Conservation (phyloP, 2,113 vertebrate genomes). For the Sciurus niger region DNA sequence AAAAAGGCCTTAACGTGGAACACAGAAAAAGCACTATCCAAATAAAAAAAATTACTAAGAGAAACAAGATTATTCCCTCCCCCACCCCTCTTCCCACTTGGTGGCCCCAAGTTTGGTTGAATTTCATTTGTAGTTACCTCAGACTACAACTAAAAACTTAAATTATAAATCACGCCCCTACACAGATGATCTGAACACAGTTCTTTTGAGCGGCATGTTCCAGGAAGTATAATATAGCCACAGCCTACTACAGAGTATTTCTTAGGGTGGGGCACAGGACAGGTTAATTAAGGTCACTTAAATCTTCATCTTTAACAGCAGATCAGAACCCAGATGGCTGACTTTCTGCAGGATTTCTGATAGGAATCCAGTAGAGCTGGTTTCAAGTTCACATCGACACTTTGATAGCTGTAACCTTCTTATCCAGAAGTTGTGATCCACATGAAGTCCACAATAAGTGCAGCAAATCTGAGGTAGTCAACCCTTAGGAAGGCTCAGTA, state of each 20-base stretch:
- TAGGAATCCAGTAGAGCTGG: constrained; percentile 91
- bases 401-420: too few species aligned
- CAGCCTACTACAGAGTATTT: constrained; percentile 87
- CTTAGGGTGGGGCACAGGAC: constrained; percentile 88
- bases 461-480: too few species aligned
- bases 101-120: too few species aligned
- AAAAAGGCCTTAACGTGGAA: constrained; percentile 81
- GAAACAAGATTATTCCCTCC: constrained; percentile 70
- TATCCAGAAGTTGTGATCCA: too few species aligned
- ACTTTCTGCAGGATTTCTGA: constrained; percentile 90
- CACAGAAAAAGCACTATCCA: constrained; percentile 75
- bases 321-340: constrained; percentile 92
- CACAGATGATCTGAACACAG: constrained; percentile 86
- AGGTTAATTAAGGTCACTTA: constrained; percentile 97
- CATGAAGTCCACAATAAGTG: too few species aligned
- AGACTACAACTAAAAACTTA: constrained; percentile 86
- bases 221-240: constrained; percentile 89
- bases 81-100: constrained; percentile 64
- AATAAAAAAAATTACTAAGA: constrained; percentile 83
- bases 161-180: constrained; percentile 93
- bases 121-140: constrained; percentile 76
- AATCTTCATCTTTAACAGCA: constrained; percentile 92
- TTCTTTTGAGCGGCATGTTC: constrained; percentile 86
- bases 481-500: too few species aligned
- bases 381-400: too few species aligned